Evolutionary conservation across 2,113 vertebrate genomes (phyloP), one percentile per base, ranked within the genome.

Genomic region (Monopterus albus): DNA sequence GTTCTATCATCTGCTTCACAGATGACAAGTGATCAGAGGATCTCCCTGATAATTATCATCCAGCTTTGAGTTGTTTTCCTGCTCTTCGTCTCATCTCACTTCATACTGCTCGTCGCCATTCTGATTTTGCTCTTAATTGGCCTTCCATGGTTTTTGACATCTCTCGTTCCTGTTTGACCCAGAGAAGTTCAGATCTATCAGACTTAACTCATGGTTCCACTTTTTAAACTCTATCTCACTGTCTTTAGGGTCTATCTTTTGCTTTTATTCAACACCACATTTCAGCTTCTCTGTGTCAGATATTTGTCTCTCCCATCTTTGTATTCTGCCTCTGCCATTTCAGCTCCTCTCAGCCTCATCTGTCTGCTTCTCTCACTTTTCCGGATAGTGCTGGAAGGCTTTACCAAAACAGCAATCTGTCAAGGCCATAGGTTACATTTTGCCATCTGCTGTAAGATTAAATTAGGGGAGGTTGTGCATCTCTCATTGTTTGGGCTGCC

Each of bases 361-460:
- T 46, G 46, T 66, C 71, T 78, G 55, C 57, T 77, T 76, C 50
- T 45, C 61, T 58, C 58, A 50, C 49, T 74, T 69, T 85, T 72
- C 58, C 18, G 17, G 39, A 82, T 75, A 75, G 70, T 35, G 88
- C 87, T 88, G 87, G 85, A 91, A 87, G 89, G 78, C 85, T 89
- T 88, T 68, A 83, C 83, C 88, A 81, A 90, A 89, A 91, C 85
- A 88, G 83, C 89, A 93, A 93, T 94, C 92, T 94, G 92, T 82
- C 83, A 76, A 64, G 91, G 91, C 87, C 90, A 91, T 72, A 90
- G 91, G 91, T 92, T 88, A 89, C 69, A 59, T 81, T 91, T 86
- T 84, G 82, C 90, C 90, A 94, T 93, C 91, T 93, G 92, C 79
- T 85, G 67, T 86, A 71, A 79, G 60, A 90, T 91, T 82, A 86